A percentile compares a stretch with the other conserved stretches of the same genome.
Conservation (phyloP, 2,113 vertebrate species). For the Podarcis cretensis region DNA sequence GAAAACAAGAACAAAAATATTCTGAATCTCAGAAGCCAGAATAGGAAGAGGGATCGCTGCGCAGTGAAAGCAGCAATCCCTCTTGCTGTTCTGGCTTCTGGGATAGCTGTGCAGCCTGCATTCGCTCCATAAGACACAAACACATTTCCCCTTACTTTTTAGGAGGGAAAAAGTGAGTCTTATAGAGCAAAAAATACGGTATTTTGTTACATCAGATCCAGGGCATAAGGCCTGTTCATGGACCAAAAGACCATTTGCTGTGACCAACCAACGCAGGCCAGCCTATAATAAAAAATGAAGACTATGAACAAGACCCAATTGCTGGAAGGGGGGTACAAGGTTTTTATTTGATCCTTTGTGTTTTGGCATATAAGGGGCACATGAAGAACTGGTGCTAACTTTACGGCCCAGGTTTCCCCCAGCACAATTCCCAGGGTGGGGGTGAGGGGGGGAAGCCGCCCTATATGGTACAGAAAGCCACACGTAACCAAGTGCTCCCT, state of each 20-base stretch:
- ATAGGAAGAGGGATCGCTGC: no score
- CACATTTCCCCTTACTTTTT: no score
- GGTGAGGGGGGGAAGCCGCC: slow-evolving; percentile 9
- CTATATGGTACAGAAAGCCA: slow-evolving; percentile 56
- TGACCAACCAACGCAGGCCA: background rate
- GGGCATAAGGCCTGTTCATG: background rate
- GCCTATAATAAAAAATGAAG: background rate
- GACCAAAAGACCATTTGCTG: background rate
- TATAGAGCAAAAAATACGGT: no score
- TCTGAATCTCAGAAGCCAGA: no score
- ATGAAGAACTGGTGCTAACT: slow-evolving; percentile 23
- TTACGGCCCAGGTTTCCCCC: slow-evolving; percentile 27
- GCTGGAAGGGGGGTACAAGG: background rate
- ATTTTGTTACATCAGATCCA: background rate
- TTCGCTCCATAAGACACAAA: no score
- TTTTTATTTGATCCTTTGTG: slow-evolving; percentile 67
- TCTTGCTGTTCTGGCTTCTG: no score
- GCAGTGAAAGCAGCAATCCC: no score
- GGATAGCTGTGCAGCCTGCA: no score
- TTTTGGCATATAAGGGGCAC: slow-evolving; percentile 66
- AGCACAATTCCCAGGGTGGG: background rate
- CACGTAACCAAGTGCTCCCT: slow-evolving; percentile 33
- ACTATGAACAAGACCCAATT: background rate
- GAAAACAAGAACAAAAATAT: no score
- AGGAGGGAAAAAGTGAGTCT: no score